Percentiles rank a stretch among this genome's conserved stretches.
Conservation (phyloP, 2,888 invertebrate genomes). For the Tipula lateralis region DNA sequence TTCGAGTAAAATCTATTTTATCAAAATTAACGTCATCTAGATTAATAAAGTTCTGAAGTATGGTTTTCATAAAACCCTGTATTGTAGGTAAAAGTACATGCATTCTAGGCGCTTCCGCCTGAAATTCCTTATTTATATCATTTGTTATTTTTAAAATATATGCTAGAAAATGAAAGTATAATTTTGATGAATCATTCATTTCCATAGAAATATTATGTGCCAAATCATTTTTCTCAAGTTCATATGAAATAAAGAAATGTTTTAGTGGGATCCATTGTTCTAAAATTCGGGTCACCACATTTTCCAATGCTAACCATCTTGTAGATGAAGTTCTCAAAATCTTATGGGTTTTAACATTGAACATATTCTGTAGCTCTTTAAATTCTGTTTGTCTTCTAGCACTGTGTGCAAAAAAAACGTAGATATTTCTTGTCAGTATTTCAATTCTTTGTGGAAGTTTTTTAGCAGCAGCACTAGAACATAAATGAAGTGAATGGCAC, state of each 20-base stretch:
- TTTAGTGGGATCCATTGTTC: not conserved
- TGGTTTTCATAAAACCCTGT: not conserved
- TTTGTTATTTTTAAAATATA: not conserved
- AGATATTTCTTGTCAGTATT: constrained; percentile 37
- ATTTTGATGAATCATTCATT: not conserved
- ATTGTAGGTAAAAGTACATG: not conserved
- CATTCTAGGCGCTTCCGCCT: not conserved
- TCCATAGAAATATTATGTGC: not conserved
- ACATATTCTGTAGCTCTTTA: constrained; percentile 38
- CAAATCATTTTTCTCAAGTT: too few relatives aligned
- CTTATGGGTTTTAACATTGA: constrained; percentile 38
- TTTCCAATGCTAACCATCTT: constrained; percentile 40
- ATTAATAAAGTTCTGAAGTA: not conserved
- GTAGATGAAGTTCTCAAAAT: constrained; percentile 39
- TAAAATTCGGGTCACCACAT: constrained; percentile 34
- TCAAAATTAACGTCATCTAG: not conserved
- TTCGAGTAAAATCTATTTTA: not conserved
- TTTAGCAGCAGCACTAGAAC: constrained; percentile 38
- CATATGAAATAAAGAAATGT: not conserved
- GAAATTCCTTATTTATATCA: not conserved
- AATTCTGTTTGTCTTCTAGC: constrained; percentile 36
- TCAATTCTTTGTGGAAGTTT: constrained; percentile 38
- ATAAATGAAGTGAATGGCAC: constrained; percentile 39
- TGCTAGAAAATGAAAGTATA: not conserved
- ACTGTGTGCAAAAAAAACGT: constrained; percentile 39